Percentiles rank a stretch among this genome's conserved stretches.
These are phyloP conservation scores for Acromyrmex echinatior DNA, from an alignment of 1,140 invertebrate genomes.

Conservation along the genomic window DNA sequence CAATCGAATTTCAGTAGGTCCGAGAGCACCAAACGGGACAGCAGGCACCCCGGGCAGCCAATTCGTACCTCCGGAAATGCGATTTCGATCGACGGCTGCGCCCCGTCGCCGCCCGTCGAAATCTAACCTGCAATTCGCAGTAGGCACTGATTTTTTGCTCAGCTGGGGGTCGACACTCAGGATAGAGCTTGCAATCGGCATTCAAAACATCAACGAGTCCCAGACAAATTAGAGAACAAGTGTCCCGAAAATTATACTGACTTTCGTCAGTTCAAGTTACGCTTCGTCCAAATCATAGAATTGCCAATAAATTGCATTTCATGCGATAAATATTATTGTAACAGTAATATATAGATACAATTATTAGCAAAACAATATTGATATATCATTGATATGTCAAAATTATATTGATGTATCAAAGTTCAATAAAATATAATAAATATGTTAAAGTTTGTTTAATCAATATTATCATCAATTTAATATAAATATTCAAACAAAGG, in stretches of 20 bases:
- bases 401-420: neutral
- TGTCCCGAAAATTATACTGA: constrained; percentile 38
- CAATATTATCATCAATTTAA: neutral
- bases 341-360: neutral
- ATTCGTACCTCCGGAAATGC: constrained; percentile 82
- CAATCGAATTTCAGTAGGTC: constrained; percentile 66
- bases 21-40: constrained; percentile 40
- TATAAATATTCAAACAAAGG: neutral
- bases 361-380: neutral
- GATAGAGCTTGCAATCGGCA: constrained; percentile 13
- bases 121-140: constrained; percentile 82
- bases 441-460: neutral
- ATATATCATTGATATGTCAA: neutral
- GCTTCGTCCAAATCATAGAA: neutral
- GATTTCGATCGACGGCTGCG: constrained; percentile 82
- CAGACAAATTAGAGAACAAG: constrained; percentile 18
- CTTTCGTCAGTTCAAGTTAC: neutral
- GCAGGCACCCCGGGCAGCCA: constrained; percentile 67
- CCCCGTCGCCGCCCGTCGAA: constrained; percentile 80
- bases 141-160: constrained; percentile 71
- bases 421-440: neutral
- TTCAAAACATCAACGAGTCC: constrained; percentile 47
- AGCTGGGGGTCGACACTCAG: constrained; percentile 14
- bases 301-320: neutral
- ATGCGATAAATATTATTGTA: neutral